phyloP scores from a whole-genome alignment of 2,113 vertebrate genomes.

The Caranx melampygus region DNA sequence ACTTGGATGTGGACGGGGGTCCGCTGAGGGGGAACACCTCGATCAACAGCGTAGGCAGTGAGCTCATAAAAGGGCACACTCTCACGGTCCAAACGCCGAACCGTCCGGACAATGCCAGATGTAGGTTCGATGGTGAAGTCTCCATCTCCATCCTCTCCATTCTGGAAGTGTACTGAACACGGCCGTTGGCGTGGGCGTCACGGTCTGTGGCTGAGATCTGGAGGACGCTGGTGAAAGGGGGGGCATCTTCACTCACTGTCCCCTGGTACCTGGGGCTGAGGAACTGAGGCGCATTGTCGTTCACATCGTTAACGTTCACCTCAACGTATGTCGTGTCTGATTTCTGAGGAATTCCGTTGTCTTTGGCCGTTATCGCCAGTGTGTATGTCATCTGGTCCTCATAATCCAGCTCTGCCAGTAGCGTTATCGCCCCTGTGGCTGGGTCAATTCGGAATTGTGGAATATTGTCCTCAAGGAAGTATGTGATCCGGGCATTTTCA shows the following conservation, averaged over 20 bases:
- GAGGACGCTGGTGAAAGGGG: slow-evolving; percentile 95
- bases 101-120: slow-evolving; percentile 95
- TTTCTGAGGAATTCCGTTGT: slow-evolving; percentile 99
- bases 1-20: slow-evolving; percentile 97
- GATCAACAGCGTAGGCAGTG: slow-evolving; percentile 95
- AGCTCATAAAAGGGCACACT: slow-evolving; percentile 93
- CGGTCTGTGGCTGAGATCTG: slow-evolving; percentile 97
- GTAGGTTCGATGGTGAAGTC: slow-evolving; percentile 99
- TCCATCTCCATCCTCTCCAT: slow-evolving; percentile 96
- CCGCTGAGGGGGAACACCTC: slow-evolving; percentile 91
- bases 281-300: slow-evolving; percentile 97
- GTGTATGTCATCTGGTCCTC: slow-evolving; percentile 99
- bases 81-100: slow-evolving; percentile 93
- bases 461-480: slow-evolving; percentile 95
- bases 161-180: slow-evolving; percentile 99
- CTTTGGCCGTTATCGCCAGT: slow-evolving; percentile 94
- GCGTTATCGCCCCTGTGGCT: slow-evolving; percentile 91
- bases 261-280: slow-evolving; percentile 94
- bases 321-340: slow-evolving; percentile 98
- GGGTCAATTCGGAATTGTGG: slow-evolving; percentile 97
- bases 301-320: slow-evolving; percentile 97
- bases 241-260: slow-evolving; percentile 93
- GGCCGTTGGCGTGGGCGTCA: slow-evolving; percentile 94
- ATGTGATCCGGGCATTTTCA: slow-evolving; percentile 95
- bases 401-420: slow-evolving; percentile 95